Conservation (phyloP, 2,113 vertebrate genomes). For the Rhea americana region DNA sequence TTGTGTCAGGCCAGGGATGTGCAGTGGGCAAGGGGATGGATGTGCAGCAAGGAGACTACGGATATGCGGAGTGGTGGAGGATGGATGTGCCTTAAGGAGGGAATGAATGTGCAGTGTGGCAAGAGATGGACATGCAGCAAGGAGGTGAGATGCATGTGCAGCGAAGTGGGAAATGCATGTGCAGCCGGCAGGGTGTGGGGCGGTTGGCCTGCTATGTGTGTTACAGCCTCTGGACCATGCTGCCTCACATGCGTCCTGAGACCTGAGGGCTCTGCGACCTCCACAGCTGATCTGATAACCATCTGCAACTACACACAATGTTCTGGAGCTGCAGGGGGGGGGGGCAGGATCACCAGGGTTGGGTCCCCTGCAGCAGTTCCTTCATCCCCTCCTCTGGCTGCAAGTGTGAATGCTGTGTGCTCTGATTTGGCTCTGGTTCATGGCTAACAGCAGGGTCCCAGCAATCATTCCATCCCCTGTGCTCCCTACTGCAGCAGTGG, state of each 20-base stretch:
- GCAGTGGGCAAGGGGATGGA: background rate
- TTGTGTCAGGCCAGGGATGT: background rate
- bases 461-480: background rate
- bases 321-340: background rate
- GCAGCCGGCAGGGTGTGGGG: background rate
- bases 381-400: background rate
- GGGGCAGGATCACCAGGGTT: rapidly evolving
- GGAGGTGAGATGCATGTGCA: background rate
- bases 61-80: background rate
- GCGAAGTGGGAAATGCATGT: background rate
- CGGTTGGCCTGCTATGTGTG: background rate
- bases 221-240: rapidly evolving
- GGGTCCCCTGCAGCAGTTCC: background rate
- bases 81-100: background rate
- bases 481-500: background rate
- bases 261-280: background rate
- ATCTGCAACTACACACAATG: background rate
- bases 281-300: background rate
- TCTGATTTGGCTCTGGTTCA: rapidly evolving
- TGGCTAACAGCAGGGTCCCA: background rate
- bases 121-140: background rate
- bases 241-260: background rate
- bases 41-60: background rate
- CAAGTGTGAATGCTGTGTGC: background rate
- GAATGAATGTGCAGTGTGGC: background rate